Evolutionary conservation across 2,113 vertebrate genomes (phyloP), one percentile per base, ranked within the genome.

Genomic region (Gopherus evgoodei): DNA sequence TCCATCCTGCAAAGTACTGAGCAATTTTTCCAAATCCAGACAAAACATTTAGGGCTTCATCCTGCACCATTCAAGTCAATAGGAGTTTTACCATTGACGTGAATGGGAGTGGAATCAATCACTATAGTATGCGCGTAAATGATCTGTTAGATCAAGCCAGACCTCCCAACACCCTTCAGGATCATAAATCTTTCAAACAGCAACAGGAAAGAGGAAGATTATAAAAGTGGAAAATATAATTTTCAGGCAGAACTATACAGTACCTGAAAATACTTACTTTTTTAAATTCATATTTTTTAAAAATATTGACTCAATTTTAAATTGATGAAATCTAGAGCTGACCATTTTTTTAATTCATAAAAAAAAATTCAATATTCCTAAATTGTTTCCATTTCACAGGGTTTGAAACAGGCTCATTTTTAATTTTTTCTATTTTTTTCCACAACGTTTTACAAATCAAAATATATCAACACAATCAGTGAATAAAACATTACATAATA

Each of bases 101-200:
- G 13, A 87, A 92, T 6, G 54, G 10, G 9, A 89, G 81, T 87
- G 95, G 59, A 88, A 94, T 8, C 3, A 83, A 83, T 53, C 8
- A 22, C 11, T 57, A 59, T 47, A 90, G 88, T 81, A 86, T 25
- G 72, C 2, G n/a, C 6, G 56, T 65, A 75, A 22, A 11, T 42
- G n/a, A 22, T 57, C 90, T 57, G 14, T 22, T 27, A 65, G 86
- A 86, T 22, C 16, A 86, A n/a, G 31, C 29, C 62, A 62, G 24
- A 62, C n/a, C 44, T 5, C 92, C n/a, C 50, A 82, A 59, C 69
- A 79, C 69, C 6, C 4, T 13, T 56, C 59, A 76, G 62, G 35
- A 95, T 22, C 84, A 49, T 50, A 92, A 25, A 84, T 87, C 59
- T 81, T 91, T 92, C 62, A 93, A 91, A 78, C 13, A 11, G 38